Evolutionary conservation across 2,888 invertebrate species (phyloP).

Genomic region (Trilocha varians): DNA sequence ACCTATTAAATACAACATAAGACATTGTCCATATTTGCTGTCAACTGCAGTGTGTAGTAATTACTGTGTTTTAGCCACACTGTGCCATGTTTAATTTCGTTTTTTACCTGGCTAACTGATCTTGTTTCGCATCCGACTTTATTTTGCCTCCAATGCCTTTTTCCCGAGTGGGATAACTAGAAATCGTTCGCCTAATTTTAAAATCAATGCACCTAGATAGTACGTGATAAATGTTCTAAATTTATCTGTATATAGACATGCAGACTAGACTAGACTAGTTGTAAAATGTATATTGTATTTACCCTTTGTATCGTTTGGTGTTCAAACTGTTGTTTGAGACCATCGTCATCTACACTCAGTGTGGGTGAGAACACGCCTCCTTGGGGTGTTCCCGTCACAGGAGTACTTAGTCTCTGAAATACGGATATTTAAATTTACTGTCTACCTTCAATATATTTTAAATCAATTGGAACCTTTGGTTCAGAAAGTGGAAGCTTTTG

Average conservation of each 20-base stretch:
- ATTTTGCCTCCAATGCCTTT: slow-evolving; percentile 69
- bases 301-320: slow-evolving; percentile 68
- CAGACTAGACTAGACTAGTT: slow-evolving; percentile 13
- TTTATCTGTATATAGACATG: slow-evolving; percentile 10
- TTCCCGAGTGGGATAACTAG: slow-evolving; percentile 65
- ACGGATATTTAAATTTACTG: no score
- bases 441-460: no score
- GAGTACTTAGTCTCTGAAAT: slow-evolving; percentile 60
- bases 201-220: slow-evolving; percentile 40
- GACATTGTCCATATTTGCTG: background rate
- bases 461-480: no score
- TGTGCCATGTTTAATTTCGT: slow-evolving; percentile 45
- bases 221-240: slow-evolving; percentile 27
- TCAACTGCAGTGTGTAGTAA: background rate
- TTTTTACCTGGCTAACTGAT: slow-evolving; percentile 66
- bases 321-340: slow-evolving; percentile 63
- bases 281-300: slow-evolving; percentile 32
- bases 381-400: slow-evolving; percentile 60
- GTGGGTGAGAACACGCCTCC: slow-evolving; percentile 60
- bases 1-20: background rate
- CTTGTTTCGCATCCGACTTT: slow-evolving; percentile 67
- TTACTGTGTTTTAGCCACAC: slow-evolving; percentile 46
- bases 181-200: slow-evolving; percentile 61
- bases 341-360: slow-evolving; percentile 61
- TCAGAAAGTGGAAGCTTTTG: no score